A percentile compares a stretch with the other conserved stretches of the same genome.
phyloP scores from a whole-genome alignment of 1,140 invertebrate genomes.

The Drosophila takahashii region DNA sequence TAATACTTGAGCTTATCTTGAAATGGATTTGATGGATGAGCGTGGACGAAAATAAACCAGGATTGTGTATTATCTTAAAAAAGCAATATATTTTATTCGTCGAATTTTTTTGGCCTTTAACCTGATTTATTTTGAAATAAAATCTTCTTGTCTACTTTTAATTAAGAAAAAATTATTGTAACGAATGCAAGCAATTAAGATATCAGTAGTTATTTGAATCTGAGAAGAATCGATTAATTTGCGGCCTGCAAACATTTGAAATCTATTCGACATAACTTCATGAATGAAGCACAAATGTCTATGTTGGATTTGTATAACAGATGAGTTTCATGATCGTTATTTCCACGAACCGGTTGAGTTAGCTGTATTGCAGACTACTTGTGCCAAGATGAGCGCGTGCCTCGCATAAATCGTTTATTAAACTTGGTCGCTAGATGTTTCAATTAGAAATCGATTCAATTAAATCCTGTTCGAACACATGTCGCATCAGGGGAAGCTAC shows the following conservation, averaged over 20 bases:
- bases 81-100: background rate
- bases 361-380: constrained; percentile 26
- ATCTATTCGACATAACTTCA: constrained; percentile 12
- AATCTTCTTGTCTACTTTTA: too few species aligned
- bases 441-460: constrained; percentile 22
- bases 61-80: constrained; percentile 3
- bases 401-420: constrained; percentile 35
- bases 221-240: too few species aligned
- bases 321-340: constrained; percentile 1
- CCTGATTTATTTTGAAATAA: background rate
- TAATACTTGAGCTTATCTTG: constrained; percentile 29
- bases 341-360: constrained; percentile 52
- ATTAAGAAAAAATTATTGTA: too few species aligned
- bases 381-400: constrained; percentile 52
- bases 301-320: background rate
- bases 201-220: too few species aligned
- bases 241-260: background rate
- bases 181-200: too few species aligned
- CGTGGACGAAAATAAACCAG: constrained; percentile 17
- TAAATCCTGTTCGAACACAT: constrained; percentile 13
- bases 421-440: background rate
- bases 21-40: constrained; percentile 1
- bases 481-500: background rate
- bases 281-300: constrained; percentile 7
- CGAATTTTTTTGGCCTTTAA: background rate